Evolutionary conservation across 2,797 vertebrate genomes (phyloP).

Genomic region (Fundulus diaphanus): DNA sequence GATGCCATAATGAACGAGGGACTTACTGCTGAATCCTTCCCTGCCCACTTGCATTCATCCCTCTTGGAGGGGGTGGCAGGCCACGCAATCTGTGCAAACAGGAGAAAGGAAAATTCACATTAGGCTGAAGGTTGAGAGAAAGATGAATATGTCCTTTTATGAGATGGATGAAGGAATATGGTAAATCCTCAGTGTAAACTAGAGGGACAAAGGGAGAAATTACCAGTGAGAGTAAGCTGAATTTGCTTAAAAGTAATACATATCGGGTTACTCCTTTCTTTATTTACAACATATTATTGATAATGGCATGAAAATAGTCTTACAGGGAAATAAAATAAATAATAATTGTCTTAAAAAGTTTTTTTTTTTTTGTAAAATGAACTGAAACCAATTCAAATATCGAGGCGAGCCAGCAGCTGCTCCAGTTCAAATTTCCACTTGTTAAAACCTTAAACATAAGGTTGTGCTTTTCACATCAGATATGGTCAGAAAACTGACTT

Average conservation of each 20-base stretch:
- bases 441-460: slow-evolving; percentile 40
- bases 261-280: neutral
- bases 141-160: slow-evolving; percentile 22
- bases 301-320: neutral
- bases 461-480: slow-evolving; percentile 53
- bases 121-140: slow-evolving; percentile 20
- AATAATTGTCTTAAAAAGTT: neutral
- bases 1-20: slow-evolving; percentile 23
- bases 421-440: neutral
- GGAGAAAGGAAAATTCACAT: slow-evolving; percentile 44
- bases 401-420: neutral
- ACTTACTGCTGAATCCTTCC: slow-evolving; percentile 96
- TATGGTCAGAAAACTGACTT: slow-evolving; percentile 15
- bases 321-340: neutral
- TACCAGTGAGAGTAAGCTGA: slow-evolving; percentile 40
- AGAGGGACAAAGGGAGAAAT: slow-evolving; percentile 9
- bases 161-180: slow-evolving; percentile 9
- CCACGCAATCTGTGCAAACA: slow-evolving; percentile 89
- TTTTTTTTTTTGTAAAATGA: neutral
- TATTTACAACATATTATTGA: neutral
- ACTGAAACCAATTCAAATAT: neutral
- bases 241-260: neutral
- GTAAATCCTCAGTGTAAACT: slow-evolving; percentile 22
- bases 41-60: slow-evolving; percentile 99
- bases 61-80: slow-evolving; percentile 93